A percentile compares a stretch with the other conserved stretches of the same genome.
Conservation (phyloP, 2,797 vertebrate species). For the Liasis olivaceus region DNA sequence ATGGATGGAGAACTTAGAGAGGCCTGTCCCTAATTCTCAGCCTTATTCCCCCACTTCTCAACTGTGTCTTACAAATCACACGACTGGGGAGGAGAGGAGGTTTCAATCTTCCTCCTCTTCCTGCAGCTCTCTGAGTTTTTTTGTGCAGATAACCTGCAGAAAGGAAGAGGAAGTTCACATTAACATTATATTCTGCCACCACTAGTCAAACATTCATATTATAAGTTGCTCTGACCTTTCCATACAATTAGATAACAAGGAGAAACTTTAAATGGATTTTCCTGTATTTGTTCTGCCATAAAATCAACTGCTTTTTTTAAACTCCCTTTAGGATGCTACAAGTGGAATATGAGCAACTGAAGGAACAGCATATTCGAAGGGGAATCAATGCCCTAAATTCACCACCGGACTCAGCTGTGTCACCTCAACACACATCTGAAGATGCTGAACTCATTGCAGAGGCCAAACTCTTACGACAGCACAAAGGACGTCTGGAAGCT, state of each 20-base stretch:
- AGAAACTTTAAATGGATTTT: neutral
- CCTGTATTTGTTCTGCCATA: neutral
- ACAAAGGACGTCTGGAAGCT: constrained; percentile 94
- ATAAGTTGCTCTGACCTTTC: neutral
- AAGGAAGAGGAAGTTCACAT: neutral
- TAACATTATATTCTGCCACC: neutral
- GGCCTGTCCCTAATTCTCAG: neutral
- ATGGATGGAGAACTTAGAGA: neutral
- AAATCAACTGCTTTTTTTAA: constrained; percentile 15
- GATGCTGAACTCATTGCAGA: constrained; percentile 96
- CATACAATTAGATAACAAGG: neutral
- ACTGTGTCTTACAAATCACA: neutral
- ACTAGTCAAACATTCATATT: neutral
- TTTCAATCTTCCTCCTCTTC: neutral
- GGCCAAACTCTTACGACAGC: constrained; percentile 93
- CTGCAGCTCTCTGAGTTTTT: neutral
- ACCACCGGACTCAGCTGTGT: constrained; percentile 77
- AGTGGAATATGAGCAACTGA: constrained; percentile 91
- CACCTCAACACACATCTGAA: constrained; percentile 76
- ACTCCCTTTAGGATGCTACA: constrained; percentile 81
- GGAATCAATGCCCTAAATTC: constrained; percentile 73
- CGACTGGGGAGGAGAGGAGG: neutral
- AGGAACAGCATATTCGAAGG: constrained; percentile 86
- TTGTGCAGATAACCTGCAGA: neutral
- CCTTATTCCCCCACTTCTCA: neutral